Percentiles rank a stretch among this genome's conserved stretches.
phyloP scores from a whole-genome alignment of 1,140 invertebrate species.

The Elysia chlorotica region DNA sequence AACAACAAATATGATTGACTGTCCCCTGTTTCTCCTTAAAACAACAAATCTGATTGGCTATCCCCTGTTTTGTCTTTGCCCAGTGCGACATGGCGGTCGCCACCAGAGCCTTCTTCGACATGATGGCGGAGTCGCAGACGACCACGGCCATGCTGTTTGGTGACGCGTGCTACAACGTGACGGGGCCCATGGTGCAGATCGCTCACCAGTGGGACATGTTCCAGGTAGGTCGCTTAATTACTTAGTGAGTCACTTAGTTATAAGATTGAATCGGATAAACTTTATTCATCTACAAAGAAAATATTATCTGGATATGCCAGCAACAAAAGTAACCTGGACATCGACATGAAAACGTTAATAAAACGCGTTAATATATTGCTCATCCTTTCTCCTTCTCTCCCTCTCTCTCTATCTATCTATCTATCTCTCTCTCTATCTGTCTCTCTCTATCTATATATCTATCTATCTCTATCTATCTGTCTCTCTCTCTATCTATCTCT shows the following conservation, averaged over 20 bases:
- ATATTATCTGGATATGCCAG: too few species aligned
- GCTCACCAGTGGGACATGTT: slow-evolving; percentile 95
- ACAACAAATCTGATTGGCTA: too few species aligned
- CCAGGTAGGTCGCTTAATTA: slow-evolving; percentile 73
- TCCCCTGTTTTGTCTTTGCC: slow-evolving; percentile 39
- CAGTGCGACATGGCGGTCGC: slow-evolving; percentile 98
- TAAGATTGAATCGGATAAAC: too few species aligned
- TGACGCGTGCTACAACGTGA: slow-evolving; percentile 93
- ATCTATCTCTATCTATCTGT: neutral
- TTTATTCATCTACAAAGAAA: too few species aligned
- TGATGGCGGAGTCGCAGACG: slow-evolving; percentile 86
- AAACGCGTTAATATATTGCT: too few species aligned
- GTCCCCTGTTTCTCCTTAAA: too few species aligned
- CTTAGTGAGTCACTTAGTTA: too few species aligned
- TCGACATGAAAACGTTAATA: too few species aligned
- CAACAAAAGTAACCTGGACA: too few species aligned
- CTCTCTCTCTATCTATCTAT: neutral
- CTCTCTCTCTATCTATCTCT: neutral
- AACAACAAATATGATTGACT: too few species aligned
- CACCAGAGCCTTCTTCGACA: slow-evolving; percentile 97
- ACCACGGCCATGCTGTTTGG: slow-evolving; percentile 94
- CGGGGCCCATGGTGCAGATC: slow-evolving; percentile 96
- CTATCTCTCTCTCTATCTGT: too few species aligned
- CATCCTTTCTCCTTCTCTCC: neutral
- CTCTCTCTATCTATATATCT: neutral